Evolutionary conservation across 2,797 vertebrate genomes (phyloP).

Genomic region (Podargus strigoides): DNA sequence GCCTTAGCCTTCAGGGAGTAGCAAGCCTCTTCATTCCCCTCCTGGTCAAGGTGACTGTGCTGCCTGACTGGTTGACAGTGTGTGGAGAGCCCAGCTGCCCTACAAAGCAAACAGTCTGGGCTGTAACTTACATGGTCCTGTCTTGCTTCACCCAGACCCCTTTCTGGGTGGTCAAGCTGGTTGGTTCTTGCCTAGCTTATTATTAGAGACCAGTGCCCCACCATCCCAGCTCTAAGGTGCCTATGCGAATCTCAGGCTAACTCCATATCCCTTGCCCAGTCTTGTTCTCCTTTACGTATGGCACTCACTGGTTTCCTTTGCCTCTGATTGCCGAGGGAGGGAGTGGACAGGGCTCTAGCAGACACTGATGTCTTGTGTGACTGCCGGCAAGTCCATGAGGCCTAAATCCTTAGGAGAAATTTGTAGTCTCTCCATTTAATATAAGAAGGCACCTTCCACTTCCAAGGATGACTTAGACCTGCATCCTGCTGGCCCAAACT

Average conservation of each 20-base stretch:
- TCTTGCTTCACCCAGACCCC: background rate
- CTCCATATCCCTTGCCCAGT: background rate
- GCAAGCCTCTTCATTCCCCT: background rate
- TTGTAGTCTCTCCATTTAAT: background rate
- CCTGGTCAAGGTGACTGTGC: background rate
- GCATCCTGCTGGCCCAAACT: background rate
- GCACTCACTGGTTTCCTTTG: background rate
- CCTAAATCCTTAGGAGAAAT: background rate
- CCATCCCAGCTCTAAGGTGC: background rate
- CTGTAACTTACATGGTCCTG: background rate
- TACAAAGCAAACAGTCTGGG: background rate
- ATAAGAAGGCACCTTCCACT: background rate
- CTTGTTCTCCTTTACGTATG: background rate
- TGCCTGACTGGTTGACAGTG: background rate
- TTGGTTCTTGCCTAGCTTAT: background rate
- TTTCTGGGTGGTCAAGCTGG: background rate
- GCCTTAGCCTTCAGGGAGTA: background rate
- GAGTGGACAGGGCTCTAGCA: background rate
- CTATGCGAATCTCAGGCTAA: background rate
- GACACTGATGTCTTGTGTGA: background rate
- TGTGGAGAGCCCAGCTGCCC: background rate
- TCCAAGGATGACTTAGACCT: background rate
- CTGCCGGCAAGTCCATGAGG: background rate
- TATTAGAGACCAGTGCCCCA: background rate
- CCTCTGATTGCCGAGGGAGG: background rate